Conservation (phyloP, 2,888 invertebrate genomes). For the Volucella zonaria region DNA sequence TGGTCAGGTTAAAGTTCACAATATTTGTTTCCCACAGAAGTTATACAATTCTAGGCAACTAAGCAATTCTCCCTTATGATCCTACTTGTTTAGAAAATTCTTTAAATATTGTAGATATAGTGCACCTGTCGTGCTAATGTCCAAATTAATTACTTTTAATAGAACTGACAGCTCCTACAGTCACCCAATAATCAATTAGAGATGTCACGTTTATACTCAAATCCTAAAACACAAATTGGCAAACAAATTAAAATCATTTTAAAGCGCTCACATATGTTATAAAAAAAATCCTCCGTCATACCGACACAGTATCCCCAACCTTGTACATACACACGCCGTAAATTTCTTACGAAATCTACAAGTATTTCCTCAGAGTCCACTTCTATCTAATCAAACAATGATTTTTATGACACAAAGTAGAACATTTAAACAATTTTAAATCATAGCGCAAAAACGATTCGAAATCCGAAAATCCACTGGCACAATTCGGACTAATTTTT, state of each 20-base stretch:
- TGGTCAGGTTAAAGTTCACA: too few relatives aligned
- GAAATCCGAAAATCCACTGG: slow-evolving; percentile 1
- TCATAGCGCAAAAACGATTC: background rate
- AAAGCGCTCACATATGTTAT: background rate
- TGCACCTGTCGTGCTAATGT: too few relatives aligned
- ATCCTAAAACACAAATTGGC: slow-evolving; percentile 1
- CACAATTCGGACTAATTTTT: slow-evolving; percentile 9
- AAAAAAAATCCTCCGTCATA: background rate
- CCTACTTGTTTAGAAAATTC: too few relatives aligned
- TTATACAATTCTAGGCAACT: too few relatives aligned
- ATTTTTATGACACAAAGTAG: slow-evolving; percentile 55
- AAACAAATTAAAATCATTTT: slow-evolving; percentile 32
- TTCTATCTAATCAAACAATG: slow-evolving; percentile 24
- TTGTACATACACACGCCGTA: slow-evolving; percentile 8
- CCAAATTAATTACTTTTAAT: too few relatives aligned
- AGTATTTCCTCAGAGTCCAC: background rate
- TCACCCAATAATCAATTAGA: too few relatives aligned
- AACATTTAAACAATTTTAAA: slow-evolving; percentile 33
- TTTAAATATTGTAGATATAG: too few relatives aligned
- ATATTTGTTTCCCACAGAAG: too few relatives aligned
- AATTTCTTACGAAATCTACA: slow-evolving; percentile 15
- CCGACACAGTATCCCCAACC: background rate
- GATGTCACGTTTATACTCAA: background rate
- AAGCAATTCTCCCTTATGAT: too few relatives aligned
- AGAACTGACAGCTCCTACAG: too few relatives aligned